Evolutionary conservation across 2,113 vertebrate genomes (phyloP).

Genomic region (Crotophaga sulcirostris): DNA sequence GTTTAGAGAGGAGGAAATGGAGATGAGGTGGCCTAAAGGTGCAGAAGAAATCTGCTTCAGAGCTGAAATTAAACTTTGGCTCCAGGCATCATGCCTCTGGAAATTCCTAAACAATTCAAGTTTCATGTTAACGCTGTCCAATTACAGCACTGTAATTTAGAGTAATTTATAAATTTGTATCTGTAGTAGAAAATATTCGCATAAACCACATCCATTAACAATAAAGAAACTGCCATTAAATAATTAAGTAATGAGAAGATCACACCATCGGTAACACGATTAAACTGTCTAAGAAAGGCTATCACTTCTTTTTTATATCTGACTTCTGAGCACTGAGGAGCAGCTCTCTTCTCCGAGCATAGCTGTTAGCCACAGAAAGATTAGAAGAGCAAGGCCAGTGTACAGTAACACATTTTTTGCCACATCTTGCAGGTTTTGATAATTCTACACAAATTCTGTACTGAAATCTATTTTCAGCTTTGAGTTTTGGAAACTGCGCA

Average conservation of each 20-base stretch:
- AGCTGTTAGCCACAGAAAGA: not conserved
- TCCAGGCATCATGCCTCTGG: not conserved
- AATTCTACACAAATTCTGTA: not conserved
- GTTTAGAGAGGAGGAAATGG: not conserved
- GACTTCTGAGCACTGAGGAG: not conserved
- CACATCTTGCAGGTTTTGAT: not conserved
- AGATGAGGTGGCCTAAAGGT: not conserved
- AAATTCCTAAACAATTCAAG: not conserved
- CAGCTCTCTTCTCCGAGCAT: not conserved
- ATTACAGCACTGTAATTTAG: slow-evolving; percentile 10
- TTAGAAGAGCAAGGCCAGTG: not conserved
- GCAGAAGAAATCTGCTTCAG: not conserved
- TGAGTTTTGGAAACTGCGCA: not conserved
- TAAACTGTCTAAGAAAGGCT: not conserved
- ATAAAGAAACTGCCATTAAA: not conserved
- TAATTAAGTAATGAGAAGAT: slow-evolving; percentile 3
- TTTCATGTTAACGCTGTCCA: slow-evolving; percentile 7
- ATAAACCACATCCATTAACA: slow-evolving; percentile 21
- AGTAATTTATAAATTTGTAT: slow-evolving; percentile 17
- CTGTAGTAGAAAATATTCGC: not conserved
- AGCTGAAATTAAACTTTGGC: slow-evolving; percentile 9
- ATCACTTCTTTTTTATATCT: not conserved
- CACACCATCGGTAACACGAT: not conserved
- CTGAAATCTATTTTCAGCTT: not conserved
- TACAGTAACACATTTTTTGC: not conserved